phyloP scores from a whole-genome alignment of 2,113 vertebrate genomes.

The Mormoops blainvillei region DNA sequence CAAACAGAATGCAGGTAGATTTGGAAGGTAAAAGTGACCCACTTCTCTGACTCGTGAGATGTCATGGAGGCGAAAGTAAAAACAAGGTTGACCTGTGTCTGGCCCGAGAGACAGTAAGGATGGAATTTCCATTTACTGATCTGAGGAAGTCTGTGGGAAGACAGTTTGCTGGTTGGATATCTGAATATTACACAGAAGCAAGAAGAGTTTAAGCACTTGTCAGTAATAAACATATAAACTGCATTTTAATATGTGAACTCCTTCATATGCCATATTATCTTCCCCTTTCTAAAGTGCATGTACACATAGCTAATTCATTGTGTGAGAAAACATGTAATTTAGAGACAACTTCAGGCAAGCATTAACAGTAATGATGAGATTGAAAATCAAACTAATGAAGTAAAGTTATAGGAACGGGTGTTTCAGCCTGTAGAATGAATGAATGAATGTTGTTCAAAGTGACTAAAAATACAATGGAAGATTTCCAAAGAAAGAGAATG shows the following conservation, averaged over 20 bases:
- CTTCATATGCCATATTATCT: not conserved
- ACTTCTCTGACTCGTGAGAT: not conserved
- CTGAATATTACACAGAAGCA: no score
- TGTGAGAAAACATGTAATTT: not conserved
- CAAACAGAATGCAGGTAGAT: not conserved
- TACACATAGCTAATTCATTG: not conserved
- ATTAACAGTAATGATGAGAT: not conserved
- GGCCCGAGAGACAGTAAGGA: rapidly evolving
- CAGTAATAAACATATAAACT: not conserved
- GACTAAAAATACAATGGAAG: not conserved
- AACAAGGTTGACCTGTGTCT: not conserved
- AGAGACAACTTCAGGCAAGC: not conserved
- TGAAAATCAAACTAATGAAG: not conserved
- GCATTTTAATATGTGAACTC: not conserved
- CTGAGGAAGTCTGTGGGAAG: rapidly evolving
- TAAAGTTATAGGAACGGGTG: not conserved
- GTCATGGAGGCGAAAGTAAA: not conserved
- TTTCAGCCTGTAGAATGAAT: not conserved
- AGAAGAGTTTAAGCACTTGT: not conserved
- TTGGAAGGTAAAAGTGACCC: not conserved
- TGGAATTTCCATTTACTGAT: not conserved
- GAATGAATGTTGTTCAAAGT: not conserved
- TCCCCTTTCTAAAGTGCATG: not conserved
- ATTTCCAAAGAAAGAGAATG: not conserved
- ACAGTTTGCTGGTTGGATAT: no score